Percentiles rank a stretch among this genome's conserved stretches.
Evolutionary conservation across 2,888 invertebrate species (phyloP).

Genomic region (Nymphalis polychloros): DNA sequence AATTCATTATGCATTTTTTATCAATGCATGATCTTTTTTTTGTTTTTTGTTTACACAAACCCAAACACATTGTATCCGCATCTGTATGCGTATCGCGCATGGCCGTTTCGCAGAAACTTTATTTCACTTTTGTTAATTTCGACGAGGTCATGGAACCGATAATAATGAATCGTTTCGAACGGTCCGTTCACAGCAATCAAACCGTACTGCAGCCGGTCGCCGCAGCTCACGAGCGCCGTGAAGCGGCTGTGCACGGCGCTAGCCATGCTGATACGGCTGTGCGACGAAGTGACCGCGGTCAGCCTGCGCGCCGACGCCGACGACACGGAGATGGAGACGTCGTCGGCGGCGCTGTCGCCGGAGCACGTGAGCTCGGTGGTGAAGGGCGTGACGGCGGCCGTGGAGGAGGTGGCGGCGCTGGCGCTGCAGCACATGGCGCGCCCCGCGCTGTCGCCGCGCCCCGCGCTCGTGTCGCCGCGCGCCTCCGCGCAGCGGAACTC

Average conservation of each 20-base stretch:
- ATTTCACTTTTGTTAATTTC: background rate
- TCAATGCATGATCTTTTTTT: conserved; percentile 29
- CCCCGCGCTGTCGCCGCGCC: conserved; percentile 72
- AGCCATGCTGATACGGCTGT: conserved; percentile 92
- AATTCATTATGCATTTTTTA: conserved; percentile 37
- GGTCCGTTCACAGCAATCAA: conserved; percentile 68
- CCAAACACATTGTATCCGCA: conserved; percentile 28
- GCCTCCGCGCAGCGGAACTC: conserved; percentile 79
- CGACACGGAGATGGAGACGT: conserved; percentile 63
- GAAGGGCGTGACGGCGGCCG: conserved; percentile 67
- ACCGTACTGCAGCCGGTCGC: conserved; percentile 81
- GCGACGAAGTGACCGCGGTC: conserved; percentile 92
- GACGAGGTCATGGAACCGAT: background rate
- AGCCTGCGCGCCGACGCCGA: conserved; percentile 83
- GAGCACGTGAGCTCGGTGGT: conserved; percentile 72
- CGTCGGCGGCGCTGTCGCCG: conserved; percentile 64
- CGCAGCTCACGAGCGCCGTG: conserved; percentile 88
- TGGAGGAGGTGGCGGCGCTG: conserved; percentile 83
- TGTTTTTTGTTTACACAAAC: conserved; percentile 15
- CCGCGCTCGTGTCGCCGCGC: conserved; percentile 71
- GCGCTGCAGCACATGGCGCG: conserved; percentile 91
- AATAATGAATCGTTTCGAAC: background rate
- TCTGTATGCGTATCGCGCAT: conserved; percentile 1
- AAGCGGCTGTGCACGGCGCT: conserved; percentile 93
- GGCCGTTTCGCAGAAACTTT: background rate